A percentile compares a stretch with the other conserved stretches of the same genome.
These are phyloP conservation scores for Melanerpes formicivorus DNA, from an alignment of 2,113 vertebrate species.

Conservation along the genomic window DNA sequence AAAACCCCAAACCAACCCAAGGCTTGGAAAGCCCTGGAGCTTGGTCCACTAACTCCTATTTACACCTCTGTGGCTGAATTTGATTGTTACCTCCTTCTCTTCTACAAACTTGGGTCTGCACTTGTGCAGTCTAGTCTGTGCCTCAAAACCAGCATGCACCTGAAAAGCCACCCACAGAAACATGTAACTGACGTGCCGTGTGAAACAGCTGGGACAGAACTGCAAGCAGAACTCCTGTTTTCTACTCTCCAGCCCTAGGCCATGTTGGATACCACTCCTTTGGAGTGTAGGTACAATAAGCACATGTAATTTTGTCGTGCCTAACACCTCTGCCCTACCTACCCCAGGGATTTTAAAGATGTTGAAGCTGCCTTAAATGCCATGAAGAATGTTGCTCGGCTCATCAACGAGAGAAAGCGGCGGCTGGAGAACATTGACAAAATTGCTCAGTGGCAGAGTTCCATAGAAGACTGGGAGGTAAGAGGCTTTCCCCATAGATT, in stretches of 20 bases:
- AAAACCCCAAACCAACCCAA: background rate
- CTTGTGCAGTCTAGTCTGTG: background rate
- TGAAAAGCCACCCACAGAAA: background rate
- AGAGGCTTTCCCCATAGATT: background rate
- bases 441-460: conserved; percentile 96
- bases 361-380: conserved; percentile 93
- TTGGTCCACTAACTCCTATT: background rate
- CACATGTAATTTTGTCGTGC: fast-evolving
- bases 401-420: conserved; percentile 94
- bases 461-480: conserved; percentile 97
- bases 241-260: background rate
- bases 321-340: background rate
- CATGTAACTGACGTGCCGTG: fast-evolving
- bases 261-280: background rate
- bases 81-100: background rate
- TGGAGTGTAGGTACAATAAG: background rate
- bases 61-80: background rate
- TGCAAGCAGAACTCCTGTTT: background rate
- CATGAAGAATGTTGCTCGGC: conserved; percentile 94
- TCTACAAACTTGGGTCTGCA: background rate
- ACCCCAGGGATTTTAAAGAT: conserved; percentile 90
- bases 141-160: fast-evolving
- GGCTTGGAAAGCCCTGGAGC: background rate
- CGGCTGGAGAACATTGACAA: conserved; percentile 96
- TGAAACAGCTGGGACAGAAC: background rate